phyloP scores from a whole-genome alignment of 2,797 vertebrate genomes.

The Siniperca scherzeri region DNA sequence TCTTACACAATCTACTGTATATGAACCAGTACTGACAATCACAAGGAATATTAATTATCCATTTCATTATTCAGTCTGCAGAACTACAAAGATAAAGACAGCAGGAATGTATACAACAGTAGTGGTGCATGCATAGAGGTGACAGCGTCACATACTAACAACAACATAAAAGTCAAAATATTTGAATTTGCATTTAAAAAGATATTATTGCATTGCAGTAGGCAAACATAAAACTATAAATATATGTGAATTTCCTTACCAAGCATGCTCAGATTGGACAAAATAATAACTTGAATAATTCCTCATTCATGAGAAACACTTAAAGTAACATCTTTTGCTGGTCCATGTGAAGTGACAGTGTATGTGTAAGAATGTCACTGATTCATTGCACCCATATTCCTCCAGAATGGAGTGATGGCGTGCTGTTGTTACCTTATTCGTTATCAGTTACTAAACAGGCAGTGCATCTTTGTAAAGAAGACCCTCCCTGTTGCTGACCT shows the following conservation, averaged over 20 bases:
- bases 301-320: conserved; percentile 64
- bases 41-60: conserved; percentile 40
- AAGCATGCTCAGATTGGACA: conserved; percentile 72
- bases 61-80: conserved; percentile 49
- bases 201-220: conserved; percentile 68
- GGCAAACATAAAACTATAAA: conserved; percentile 50
- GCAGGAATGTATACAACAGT: conserved; percentile 62
- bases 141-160: conserved; percentile 49
- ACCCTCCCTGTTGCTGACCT: conserved; percentile 52
- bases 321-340: conserved; percentile 54
- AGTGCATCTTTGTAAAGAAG: conserved; percentile 38
- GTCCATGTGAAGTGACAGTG: conserved; percentile 33
- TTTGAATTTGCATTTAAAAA: conserved; percentile 48
- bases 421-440: conserved; percentile 18
- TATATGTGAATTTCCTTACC: conserved; percentile 35
- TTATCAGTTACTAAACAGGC: conserved; percentile 43
- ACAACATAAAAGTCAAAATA: conserved; percentile 42
- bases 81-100: conserved; percentile 48
- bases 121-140: conserved; percentile 73
- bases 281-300: conserved; percentile 36
- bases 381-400: conserved; percentile 41
- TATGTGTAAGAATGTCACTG: conserved; percentile 34
- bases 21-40: conserved; percentile 47
- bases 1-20: conserved; percentile 59
- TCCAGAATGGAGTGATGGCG: conserved; percentile 32